Percentiles rank a stretch among this genome's conserved stretches.
These are phyloP conservation scores for Lophotis ruficrista DNA, from an alignment of 2,113 vertebrate species.

Conservation along the genomic window DNA sequence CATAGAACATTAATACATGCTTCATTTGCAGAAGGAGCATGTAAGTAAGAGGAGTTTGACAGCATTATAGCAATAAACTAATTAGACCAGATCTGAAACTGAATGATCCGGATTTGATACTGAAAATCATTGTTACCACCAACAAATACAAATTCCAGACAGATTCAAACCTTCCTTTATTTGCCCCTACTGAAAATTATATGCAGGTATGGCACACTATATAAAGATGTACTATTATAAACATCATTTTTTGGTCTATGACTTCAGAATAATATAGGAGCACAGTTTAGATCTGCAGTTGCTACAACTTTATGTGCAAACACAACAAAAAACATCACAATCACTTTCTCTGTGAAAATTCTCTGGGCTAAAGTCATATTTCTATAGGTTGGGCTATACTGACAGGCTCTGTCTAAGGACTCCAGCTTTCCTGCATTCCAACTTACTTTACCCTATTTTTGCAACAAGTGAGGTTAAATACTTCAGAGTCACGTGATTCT, in stretches of 20 bases:
- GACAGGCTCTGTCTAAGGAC: not conserved
- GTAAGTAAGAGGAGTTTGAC: not conserved
- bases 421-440: not conserved
- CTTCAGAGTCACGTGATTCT: not conserved
- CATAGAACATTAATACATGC: not conserved
- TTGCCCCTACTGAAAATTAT: not conserved
- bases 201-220: too few relatives aligned
- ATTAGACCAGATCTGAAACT: not conserved
- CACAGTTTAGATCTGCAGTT: not conserved
- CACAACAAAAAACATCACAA: not conserved
- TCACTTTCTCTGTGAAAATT: not conserved
- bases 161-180: not conserved
- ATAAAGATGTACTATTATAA: not conserved
- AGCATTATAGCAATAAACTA: not conserved
- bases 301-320: not conserved
- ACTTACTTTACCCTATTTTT: constrained; percentile 6
- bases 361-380: not conserved
- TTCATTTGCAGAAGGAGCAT: not conserved
- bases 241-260: not conserved
- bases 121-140: not conserved
- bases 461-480: constrained; percentile 21
- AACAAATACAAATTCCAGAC: not conserved
- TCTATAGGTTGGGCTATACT: not conserved
- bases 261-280: not conserved
- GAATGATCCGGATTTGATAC: not conserved